Evolutionary conservation across 2,888 invertebrate species (phyloP).

Genomic region (Peribatodes rhomboidaria): DNA sequence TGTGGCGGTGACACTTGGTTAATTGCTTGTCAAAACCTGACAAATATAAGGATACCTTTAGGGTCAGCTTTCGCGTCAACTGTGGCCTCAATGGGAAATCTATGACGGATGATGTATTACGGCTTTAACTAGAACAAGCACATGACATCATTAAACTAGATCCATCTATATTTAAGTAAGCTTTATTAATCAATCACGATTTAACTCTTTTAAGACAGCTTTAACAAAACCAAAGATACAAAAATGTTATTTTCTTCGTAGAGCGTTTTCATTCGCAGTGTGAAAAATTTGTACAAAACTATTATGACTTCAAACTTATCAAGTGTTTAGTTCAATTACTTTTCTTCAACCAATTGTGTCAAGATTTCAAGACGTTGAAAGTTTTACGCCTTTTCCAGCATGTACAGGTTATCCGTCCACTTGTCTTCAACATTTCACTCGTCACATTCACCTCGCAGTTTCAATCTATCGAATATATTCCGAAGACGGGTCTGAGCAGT

Average conservation of each 20-base stretch:
- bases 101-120: conserved; percentile 4
- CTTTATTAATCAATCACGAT: too few relatives aligned
- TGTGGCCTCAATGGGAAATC: conserved; percentile 18
- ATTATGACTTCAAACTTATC: too few relatives aligned
- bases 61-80: conserved; percentile 29
- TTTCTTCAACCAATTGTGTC: not conserved
- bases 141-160: too few relatives aligned
- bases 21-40: conserved; percentile 74
- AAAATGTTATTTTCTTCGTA: too few relatives aligned
- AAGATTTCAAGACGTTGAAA: not conserved
- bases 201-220: too few relatives aligned
- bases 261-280: too few relatives aligned
- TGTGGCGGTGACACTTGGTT: conserved; percentile 67
- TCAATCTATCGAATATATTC: too few relatives aligned
- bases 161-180: too few relatives aligned
- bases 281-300: too few relatives aligned
- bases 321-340: too few relatives aligned
- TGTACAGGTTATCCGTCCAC: not conserved
- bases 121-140: not conserved
- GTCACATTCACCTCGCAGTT: conserved; percentile 24
- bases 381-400: not conserved
- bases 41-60: conserved; percentile 52
- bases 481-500: too few relatives aligned
- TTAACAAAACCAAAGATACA: too few relatives aligned
- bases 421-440: conserved; percentile 6